These are phyloP conservation scores for Drosophila teissieri DNA, from an alignment of 1,140 invertebrate genomes.

Conservation along the genomic window DNA sequence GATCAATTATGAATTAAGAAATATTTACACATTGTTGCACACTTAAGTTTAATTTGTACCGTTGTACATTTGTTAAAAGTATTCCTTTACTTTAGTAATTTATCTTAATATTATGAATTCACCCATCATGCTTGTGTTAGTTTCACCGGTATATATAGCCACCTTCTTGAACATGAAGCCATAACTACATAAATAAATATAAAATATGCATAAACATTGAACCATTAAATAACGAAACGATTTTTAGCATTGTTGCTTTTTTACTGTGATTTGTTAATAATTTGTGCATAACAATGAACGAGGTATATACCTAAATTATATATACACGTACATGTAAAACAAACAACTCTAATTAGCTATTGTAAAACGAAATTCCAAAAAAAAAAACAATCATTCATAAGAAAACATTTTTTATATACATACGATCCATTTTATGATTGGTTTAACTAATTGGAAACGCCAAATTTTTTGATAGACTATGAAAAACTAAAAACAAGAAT, in stretches of 20 bases:
- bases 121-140: slow-evolving; percentile 9
- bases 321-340: slow-evolving; percentile 26
- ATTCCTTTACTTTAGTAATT: slow-evolving; percentile 30
- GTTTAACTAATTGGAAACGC: slow-evolving; percentile 56
- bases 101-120: slow-evolving; percentile 19
- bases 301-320: slow-evolving; percentile 32
- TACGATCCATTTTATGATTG: slow-evolving; percentile 34
- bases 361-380: slow-evolving; percentile 37
- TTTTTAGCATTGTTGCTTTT: slow-evolving; percentile 78
- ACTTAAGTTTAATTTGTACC: slow-evolving; percentile 8
- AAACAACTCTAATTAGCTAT: slow-evolving; percentile 53
- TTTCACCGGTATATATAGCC: slow-evolving; percentile 5
- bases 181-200: slow-evolving; percentile 21
- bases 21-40: neutral
- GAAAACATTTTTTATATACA: slow-evolving; percentile 31
- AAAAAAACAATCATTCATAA: slow-evolving; percentile 13
- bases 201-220: slow-evolving; percentile 10
- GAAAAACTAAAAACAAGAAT: slow-evolving; percentile 16
- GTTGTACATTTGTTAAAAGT: slow-evolving; percentile 5
- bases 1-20: neutral
- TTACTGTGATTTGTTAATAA: slow-evolving; percentile 79
- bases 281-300: slow-evolving; percentile 66
- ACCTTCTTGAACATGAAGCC: slow-evolving; percentile 16
- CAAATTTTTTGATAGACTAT: slow-evolving; percentile 74
- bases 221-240: slow-evolving; percentile 27